These are phyloP conservation scores for Rotaria macrura DNA, from an alignment of 2,888 invertebrate genomes.

Conservation along the genomic window DNA sequence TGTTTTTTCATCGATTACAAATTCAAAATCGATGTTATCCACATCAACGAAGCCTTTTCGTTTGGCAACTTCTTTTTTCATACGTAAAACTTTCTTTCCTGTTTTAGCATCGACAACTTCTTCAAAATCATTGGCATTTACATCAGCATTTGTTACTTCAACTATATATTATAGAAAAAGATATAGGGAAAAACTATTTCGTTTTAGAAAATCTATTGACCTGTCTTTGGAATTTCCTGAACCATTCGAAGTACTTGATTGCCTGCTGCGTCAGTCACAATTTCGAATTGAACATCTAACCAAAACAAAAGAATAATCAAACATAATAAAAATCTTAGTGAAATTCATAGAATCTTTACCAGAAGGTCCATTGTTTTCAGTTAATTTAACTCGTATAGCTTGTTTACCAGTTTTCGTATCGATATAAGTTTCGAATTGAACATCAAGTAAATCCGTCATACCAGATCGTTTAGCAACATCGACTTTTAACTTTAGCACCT, in stretches of 20 bases:
- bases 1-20: background rate
- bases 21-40: background rate
- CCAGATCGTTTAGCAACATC: slow-evolving; percentile 27
- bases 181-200: too few relatives aligned
- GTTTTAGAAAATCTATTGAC: too few relatives aligned
- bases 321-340: too few relatives aligned
- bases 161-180: too few relatives aligned
- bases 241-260: background rate
- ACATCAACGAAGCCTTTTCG: background rate
- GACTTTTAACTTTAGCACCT: background rate
- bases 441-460: background rate
- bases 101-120: too few relatives aligned
- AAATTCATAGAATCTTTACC: too few relatives aligned
- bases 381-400: too few relatives aligned
- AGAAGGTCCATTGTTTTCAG: too few relatives aligned
- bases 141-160: too few relatives aligned
- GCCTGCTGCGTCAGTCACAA: background rate
- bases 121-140: too few relatives aligned
- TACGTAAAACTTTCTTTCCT: background rate
- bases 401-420: background rate
- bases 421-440: background rate
- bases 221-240: background rate
- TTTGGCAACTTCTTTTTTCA: background rate
- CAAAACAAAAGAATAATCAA: too few relatives aligned
- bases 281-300: background rate